A percentile compares a stretch with the other conserved stretches of the same genome.
These are phyloP conservation scores for Autographa gamma DNA, from an alignment of 2,888 invertebrate species.

Conservation along the genomic window DNA sequence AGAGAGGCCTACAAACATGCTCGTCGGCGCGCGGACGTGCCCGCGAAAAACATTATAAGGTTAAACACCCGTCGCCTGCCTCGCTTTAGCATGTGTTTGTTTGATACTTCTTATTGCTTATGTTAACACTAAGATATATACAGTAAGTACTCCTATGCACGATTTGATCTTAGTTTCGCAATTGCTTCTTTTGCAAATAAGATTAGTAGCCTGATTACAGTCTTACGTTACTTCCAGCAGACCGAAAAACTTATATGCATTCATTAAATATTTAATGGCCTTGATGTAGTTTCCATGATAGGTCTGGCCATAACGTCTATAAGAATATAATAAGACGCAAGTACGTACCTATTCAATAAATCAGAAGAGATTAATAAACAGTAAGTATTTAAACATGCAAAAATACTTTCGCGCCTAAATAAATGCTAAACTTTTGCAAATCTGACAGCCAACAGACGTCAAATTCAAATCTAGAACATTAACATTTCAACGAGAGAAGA, in stretches of 20 bases:
- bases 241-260: too few relatives aligned
- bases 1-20: conserved; percentile 36
- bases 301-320: too few relatives aligned
- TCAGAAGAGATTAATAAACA: too few relatives aligned
- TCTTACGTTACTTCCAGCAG: not conserved
- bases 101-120: conserved; percentile 2
- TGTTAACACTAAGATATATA: not conserved
- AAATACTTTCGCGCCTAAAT: conserved; percentile 11
- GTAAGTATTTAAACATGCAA: not conserved
- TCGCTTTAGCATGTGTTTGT: conserved; percentile 28
- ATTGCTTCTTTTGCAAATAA: not conserved
- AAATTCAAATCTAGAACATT: conserved; percentile 17
- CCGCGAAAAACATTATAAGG: conserved; percentile 77
- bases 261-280: too few relatives aligned
- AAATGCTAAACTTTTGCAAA: conserved; percentile 21
- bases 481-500: conserved; percentile 14
- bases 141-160: not conserved
- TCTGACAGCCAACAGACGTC: conserved; percentile 31
- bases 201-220: not conserved
- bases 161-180: not conserved
- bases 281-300: too few relatives aligned
- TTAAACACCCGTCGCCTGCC: conserved; percentile 78
- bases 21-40: conserved; percentile 62
- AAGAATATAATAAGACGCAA: too few relatives aligned
- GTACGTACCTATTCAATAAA: too few relatives aligned